Evolutionary conservation across 2,113 vertebrate species (phyloP).

Genomic region (Pelecanoides urinatrix): DNA sequence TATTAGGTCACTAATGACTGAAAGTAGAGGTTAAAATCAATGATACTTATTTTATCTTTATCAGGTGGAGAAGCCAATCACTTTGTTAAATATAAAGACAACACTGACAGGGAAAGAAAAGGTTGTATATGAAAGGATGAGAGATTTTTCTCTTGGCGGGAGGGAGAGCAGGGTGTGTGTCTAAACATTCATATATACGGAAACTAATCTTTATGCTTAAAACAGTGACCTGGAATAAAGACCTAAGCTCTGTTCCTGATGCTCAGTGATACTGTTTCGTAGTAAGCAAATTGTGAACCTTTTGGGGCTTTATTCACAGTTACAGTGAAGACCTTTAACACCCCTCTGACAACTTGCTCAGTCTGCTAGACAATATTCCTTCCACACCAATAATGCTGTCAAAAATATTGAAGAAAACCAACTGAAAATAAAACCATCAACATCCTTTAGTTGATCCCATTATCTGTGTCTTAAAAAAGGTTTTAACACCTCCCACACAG

Average conservation of each 20-base stretch:
- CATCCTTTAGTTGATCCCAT: conserved; percentile 61
- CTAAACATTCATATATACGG: background rate
- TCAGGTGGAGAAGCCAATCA: background rate
- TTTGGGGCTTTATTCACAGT: background rate
- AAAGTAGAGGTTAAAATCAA: background rate
- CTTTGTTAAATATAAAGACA: background rate
- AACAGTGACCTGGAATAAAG: background rate
- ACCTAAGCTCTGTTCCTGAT: background rate
- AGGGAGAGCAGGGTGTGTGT: background rate
- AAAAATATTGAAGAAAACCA: conserved; percentile 34
- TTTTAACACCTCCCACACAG: conserved; percentile 70
- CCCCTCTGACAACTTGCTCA: background rate
- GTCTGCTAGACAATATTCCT: background rate
- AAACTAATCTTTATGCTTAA: background rate
- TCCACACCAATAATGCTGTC: background rate
- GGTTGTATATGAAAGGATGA: background rate
- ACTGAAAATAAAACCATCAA: conserved; percentile 63
- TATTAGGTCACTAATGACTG: background rate
- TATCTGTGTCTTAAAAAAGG: conserved; percentile 71
- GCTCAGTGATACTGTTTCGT: background rate
- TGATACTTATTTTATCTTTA: background rate
- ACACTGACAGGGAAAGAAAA: background rate
- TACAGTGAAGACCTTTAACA: background rate
- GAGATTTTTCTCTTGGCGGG: background rate
- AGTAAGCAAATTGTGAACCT: background rate